A percentile compares a stretch with the other conserved stretches of the same genome.
Conservation (phyloP, 2,888 invertebrate genomes). For the Axea sp. region DNA sequence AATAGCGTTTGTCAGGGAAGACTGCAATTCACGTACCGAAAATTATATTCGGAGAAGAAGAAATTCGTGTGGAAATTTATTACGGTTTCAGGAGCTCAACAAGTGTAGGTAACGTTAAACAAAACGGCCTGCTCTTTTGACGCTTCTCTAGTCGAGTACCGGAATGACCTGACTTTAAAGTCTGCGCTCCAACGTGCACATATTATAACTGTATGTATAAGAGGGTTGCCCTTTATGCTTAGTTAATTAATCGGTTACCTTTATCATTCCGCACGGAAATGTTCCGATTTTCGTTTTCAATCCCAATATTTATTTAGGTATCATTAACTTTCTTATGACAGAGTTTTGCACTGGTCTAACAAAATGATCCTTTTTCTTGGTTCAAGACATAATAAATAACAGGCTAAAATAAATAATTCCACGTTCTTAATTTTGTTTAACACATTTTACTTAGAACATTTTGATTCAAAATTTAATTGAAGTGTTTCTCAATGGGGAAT, state of each 20-base stretch:
- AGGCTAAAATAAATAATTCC: no score
- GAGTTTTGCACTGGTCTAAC: neutral
- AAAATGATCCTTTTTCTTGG: no score
- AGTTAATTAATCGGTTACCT: conserved; percentile 56
- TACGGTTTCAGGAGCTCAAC: conserved; percentile 66
- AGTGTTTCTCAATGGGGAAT: no score
- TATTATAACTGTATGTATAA: conserved; percentile 55
- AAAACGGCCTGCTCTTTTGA: conserved; percentile 67
- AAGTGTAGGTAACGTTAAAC: conserved; percentile 66
- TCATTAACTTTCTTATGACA: conserved; percentile 17
- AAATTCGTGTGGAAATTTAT: conserved; percentile 41
- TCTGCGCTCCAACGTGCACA: conserved; percentile 34
- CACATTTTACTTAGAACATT: no score
- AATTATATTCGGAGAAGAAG: conserved; percentile 28
- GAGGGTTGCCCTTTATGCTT: conserved; percentile 49
- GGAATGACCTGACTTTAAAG: conserved; percentile 57
- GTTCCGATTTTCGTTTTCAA: conserved; percentile 34
- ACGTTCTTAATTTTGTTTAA: no score
- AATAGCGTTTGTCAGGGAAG: conserved; percentile 7
- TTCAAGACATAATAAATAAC: neutral
- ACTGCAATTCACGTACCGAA: conserved; percentile 12
- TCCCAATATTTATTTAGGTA: conserved; percentile 27
- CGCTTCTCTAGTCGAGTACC: conserved; percentile 60
- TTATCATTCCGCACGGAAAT: conserved; percentile 39
- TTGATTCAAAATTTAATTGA: no score